Percentiles rank a stretch among this genome's conserved stretches.
phyloP scores from a whole-genome alignment of 1,140 invertebrate genomes.

The Drosophila bipectinata region DNA sequence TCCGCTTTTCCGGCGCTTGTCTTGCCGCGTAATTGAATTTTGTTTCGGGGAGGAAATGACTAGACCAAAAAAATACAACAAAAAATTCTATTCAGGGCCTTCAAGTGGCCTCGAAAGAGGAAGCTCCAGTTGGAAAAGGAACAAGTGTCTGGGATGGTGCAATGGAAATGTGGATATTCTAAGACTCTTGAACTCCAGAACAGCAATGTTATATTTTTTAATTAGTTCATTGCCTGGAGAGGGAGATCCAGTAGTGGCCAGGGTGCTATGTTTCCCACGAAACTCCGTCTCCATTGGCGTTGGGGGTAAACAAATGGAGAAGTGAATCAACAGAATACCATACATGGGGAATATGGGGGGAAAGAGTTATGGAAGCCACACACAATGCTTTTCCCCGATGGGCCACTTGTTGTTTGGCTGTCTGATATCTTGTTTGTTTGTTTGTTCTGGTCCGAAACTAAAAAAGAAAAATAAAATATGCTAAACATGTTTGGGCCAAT shows the following conservation, averaged over 20 bases:
- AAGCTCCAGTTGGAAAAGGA: constrained; percentile 27
- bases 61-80: constrained; percentile 46
- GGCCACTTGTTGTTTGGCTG: constrained; percentile 44
- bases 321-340: constrained; percentile 67
- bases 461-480: constrained; percentile 12
- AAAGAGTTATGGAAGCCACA: constrained; percentile 38
- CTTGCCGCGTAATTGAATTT: constrained; percentile 52
- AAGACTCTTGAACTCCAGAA: constrained; percentile 19
- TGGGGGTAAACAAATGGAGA: constrained; percentile 73
- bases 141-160: constrained; percentile 30
- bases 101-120: constrained; percentile 36
- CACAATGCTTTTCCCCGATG: constrained; percentile 16
- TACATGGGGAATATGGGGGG: neutral
- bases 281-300: constrained; percentile 25
- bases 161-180: constrained; percentile 31
- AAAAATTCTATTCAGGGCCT: constrained; percentile 5
- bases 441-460: constrained; percentile 6
- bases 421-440: constrained; percentile 33
- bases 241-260: neutral
- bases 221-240: constrained; percentile 75
- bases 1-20: constrained; percentile 39
- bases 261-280: constrained; percentile 74
- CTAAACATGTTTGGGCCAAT: constrained; percentile 33
- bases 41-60: constrained; percentile 65
- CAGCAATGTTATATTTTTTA: constrained; percentile 46